These are phyloP conservation scores for Oegoconia quadripuncta DNA, from an alignment of 2,888 invertebrate species.

Conservation along the genomic window DNA sequence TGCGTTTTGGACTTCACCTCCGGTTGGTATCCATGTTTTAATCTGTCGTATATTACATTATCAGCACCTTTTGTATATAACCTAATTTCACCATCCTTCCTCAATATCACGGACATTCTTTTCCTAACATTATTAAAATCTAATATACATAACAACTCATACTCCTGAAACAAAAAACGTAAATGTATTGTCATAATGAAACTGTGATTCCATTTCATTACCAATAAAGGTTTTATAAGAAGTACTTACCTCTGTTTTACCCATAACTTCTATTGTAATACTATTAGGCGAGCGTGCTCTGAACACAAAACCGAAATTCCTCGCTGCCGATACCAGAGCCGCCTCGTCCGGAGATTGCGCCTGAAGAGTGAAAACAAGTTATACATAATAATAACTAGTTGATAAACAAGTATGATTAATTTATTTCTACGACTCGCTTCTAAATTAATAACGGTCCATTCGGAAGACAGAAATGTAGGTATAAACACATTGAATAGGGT, in stretches of 20 bases:
- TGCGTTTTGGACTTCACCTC: slow-evolving; percentile 90
- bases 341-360: slow-evolving; percentile 99
- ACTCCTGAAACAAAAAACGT: slow-evolving; percentile 81
- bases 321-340: slow-evolving; percentile 97
- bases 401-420: no score
- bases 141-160: slow-evolving; percentile 97
- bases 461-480: no score
- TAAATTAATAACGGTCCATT: no score
- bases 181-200: neutral
- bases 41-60: slow-evolving; percentile 97
- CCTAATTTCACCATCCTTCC: slow-evolving; percentile 88
- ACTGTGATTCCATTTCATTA: neutral
- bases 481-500: no score
- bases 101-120: slow-evolving; percentile 97
- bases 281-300: slow-evolving; percentile 94
- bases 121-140: slow-evolving; percentile 99
- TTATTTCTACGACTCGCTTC: no score
- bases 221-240: neutral
- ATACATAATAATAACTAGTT: no score
- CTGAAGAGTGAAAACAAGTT: no score
- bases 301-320: slow-evolving; percentile 99
- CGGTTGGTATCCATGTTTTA: slow-evolving; percentile 84
- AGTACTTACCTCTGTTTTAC: slow-evolving; percentile 81
- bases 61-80: slow-evolving; percentile 99
- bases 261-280: slow-evolving; percentile 94